Conservation (phyloP, 2,888 invertebrate genomes). For the Amiota communis region DNA sequence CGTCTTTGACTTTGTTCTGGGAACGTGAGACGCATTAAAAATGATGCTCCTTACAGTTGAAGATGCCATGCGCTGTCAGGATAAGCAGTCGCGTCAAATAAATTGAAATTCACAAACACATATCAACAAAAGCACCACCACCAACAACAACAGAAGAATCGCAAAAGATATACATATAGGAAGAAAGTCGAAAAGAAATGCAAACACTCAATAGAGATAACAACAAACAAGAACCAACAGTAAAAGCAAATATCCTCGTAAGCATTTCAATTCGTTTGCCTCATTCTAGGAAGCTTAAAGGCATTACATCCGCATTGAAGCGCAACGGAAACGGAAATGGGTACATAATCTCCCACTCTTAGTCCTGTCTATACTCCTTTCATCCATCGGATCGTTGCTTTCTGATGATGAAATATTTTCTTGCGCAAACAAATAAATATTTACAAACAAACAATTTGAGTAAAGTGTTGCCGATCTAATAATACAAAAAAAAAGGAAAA, state of each 20-base stretch:
- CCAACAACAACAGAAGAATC: neutral
- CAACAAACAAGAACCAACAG: neutral
- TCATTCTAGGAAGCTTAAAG: too few relatives aligned
- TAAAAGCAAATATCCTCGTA: neutral
- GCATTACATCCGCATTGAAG: neutral
- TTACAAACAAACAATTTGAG: constrained; percentile 21
- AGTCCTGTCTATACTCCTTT: too few relatives aligned
- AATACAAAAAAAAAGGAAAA: neutral
- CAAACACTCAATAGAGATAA: neutral
- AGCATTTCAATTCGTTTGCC: too few relatives aligned
- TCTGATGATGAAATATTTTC: constrained; percentile 3
- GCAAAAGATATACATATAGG: neutral
- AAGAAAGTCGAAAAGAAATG: neutral
- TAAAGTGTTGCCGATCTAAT: neutral
- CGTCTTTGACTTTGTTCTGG: constrained; percentile 6
- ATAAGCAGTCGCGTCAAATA: constrained; percentile 18
- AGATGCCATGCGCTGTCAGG: neutral
- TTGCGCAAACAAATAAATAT: constrained; percentile 9
- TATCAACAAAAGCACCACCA: neutral
- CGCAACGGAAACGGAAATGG: constrained; percentile 7
- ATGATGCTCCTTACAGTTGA: neutral
- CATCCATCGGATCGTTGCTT: neutral
- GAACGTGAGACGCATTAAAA: constrained; percentile 17
- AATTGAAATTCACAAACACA: constrained; percentile 26
- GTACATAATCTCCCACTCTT: constrained; percentile 11